Evolutionary conservation across 2,113 vertebrate species (phyloP).

Genomic region (Natator depressus): DNA sequence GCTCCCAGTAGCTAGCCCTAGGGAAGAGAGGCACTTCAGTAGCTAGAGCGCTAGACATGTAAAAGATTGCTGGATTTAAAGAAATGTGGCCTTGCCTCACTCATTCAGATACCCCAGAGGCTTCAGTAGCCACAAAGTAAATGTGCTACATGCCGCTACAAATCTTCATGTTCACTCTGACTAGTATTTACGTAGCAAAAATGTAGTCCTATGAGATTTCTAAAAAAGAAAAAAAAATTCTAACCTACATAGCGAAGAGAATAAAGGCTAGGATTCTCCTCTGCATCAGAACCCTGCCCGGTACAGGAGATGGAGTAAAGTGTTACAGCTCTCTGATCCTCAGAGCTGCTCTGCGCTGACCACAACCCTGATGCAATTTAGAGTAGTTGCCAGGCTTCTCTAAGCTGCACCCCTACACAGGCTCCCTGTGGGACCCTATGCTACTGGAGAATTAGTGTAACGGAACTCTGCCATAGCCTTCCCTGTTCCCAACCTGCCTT

Average conservation of each 20-base stretch:
- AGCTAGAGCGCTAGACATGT: neutral
- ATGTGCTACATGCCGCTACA: neutral
- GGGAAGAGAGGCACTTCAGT: neutral
- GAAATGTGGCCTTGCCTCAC: neutral
- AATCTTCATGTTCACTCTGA: neutral
- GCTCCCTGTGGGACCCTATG: neutral
- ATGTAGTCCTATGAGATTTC: neutral
- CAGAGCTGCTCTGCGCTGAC: accelerated
- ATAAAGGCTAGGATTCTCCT: neutral
- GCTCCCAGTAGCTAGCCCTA: conserved; percentile 17
- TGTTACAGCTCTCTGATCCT: accelerated
- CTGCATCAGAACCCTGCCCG: accelerated
- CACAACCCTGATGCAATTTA: accelerated
- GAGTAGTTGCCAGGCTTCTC: neutral
- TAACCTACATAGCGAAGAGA: accelerated
- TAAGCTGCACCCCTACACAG: accelerated
- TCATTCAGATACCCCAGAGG: neutral
- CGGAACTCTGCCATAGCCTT: neutral
- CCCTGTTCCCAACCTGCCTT: neutral
- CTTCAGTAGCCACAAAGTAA: conserved; percentile 4
- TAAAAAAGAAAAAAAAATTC: accelerated
- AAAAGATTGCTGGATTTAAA: neutral
- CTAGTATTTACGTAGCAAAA: conserved; percentile 19
- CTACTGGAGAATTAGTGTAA: neutral
- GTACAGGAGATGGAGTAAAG: accelerated